phyloP scores from a whole-genome alignment of 2,113 vertebrate genomes.

The Eptesicus fuscus region DNA sequence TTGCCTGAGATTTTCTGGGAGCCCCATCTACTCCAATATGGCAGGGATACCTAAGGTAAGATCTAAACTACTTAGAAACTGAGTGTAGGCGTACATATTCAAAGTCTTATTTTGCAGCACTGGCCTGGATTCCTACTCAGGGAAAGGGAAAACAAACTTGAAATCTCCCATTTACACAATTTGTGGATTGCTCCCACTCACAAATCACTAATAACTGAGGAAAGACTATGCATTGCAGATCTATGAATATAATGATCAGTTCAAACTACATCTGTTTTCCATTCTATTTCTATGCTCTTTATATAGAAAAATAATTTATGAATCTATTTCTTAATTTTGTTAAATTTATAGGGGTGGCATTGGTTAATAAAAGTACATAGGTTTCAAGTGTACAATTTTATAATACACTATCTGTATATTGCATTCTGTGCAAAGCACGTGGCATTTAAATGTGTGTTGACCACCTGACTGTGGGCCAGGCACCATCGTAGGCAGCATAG shows the following conservation, averaged over 20 bases:
- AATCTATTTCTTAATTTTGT: background rate
- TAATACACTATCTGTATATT: background rate
- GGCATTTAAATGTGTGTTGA: background rate
- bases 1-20: background rate
- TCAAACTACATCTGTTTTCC: background rate
- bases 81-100: background rate
- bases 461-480: background rate
- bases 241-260: background rate
- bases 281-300: background rate
- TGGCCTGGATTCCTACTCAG: background rate
- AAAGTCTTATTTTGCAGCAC: background rate
- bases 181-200: background rate
- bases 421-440: background rate
- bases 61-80: background rate
- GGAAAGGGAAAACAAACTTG: background rate
- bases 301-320: background rate
- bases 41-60: background rate
- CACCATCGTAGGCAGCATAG: background rate
- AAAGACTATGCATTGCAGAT: background rate
- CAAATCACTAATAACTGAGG: slow-evolving; percentile 5
- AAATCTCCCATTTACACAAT: background rate
- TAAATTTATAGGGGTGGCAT: background rate
- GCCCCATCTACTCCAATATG: background rate
- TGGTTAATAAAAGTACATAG: background rate
- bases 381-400: background rate